A percentile compares a stretch with the other conserved stretches of the same genome.
Conservation (phyloP, 2,888 invertebrate genomes). For the Acanthosepion pharaonis region DNA sequence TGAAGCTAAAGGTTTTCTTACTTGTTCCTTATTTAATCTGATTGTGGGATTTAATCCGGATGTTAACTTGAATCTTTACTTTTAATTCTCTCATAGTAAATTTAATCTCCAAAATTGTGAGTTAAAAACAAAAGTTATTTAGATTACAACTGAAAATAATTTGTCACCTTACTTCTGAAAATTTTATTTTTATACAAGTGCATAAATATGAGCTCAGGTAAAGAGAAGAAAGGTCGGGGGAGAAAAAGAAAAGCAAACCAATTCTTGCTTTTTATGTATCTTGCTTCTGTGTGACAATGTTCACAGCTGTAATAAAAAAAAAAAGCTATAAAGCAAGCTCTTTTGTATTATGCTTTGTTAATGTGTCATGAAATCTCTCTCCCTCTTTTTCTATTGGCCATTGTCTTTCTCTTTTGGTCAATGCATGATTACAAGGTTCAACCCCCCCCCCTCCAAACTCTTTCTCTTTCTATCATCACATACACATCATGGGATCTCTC, state of each 20-base stretch:
- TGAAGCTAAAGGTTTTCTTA: too few species aligned
- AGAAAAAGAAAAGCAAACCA: neutral
- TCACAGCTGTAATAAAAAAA: neutral
- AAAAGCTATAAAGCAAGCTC: neutral
- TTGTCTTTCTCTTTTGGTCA: neutral
- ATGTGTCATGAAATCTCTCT: neutral
- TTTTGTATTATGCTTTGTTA: neutral
- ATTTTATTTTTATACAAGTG: too few species aligned
- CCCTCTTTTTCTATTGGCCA: neutral
- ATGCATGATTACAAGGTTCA: neutral
- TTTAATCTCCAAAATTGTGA: too few species aligned
- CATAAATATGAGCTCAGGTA: neutral
- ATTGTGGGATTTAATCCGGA: too few species aligned
- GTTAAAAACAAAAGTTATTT: too few species aligned
- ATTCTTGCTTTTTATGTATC: neutral
- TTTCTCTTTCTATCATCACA: neutral
- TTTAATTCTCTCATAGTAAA: too few species aligned
- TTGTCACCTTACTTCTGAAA: too few species aligned
- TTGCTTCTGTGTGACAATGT: constrained; percentile 16
- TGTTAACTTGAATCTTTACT: too few species aligned
- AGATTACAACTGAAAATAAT: too few species aligned
- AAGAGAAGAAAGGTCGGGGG: neutral
- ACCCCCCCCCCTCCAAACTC: neutral
- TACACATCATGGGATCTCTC: neutral
- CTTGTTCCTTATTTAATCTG: too few species aligned